Percentiles rank a stretch among this genome's conserved stretches.
Conservation (phyloP, 2,888 invertebrate genomes). For the Ceratothoa steindachneri region DNA sequence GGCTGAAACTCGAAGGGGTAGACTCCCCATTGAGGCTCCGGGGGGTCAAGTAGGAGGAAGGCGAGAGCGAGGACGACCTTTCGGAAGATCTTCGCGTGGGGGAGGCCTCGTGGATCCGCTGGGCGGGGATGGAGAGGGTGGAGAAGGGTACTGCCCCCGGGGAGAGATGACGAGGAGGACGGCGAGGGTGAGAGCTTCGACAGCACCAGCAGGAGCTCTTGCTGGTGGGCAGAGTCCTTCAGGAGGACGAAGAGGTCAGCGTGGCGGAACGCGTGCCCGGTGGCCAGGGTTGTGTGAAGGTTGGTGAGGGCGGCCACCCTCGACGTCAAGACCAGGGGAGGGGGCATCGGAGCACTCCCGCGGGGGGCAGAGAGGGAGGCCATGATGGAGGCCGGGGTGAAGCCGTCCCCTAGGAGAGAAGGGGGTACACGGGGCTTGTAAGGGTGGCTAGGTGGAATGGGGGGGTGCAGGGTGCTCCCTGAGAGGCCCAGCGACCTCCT, state of each 20-base stretch:
- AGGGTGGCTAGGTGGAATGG: slow-evolving; percentile 33
- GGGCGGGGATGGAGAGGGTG: too few relatives aligned
- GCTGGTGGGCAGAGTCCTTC: slow-evolving; percentile 21
- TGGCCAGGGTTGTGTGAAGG: slow-evolving; percentile 32
- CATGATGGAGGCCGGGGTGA: slow-evolving; percentile 33
- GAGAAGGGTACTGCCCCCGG: too few relatives aligned
- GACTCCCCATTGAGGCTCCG: slow-evolving; percentile 19
- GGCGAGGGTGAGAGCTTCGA: slow-evolving; percentile 29
- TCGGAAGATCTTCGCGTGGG: slow-evolving; percentile 15
- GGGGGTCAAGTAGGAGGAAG: slow-evolving; percentile 31
- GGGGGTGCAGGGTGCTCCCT: slow-evolving; percentile 23
- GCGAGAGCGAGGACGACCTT: slow-evolving; percentile 23
- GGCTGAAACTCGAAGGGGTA: background rate
- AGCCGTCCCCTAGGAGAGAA: slow-evolving; percentile 29
- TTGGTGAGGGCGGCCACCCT: slow-evolving; percentile 22
- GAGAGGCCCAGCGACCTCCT: background rate
- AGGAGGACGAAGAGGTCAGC: slow-evolving; percentile 26
- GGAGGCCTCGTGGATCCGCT: slow-evolving; percentile 24
- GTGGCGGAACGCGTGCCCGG: slow-evolving; percentile 29
- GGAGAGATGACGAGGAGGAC: slow-evolving; percentile 7
- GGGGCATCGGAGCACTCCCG: slow-evolving; percentile 21
- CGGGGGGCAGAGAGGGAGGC: slow-evolving; percentile 35
- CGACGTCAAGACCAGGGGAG: slow-evolving; percentile 21
- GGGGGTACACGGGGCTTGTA: slow-evolving; percentile 12
- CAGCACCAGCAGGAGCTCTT: slow-evolving; percentile 20